These are phyloP conservation scores for Diuraphis noxia DNA, from an alignment of 1,140 invertebrate genomes.

Conservation along the genomic window DNA sequence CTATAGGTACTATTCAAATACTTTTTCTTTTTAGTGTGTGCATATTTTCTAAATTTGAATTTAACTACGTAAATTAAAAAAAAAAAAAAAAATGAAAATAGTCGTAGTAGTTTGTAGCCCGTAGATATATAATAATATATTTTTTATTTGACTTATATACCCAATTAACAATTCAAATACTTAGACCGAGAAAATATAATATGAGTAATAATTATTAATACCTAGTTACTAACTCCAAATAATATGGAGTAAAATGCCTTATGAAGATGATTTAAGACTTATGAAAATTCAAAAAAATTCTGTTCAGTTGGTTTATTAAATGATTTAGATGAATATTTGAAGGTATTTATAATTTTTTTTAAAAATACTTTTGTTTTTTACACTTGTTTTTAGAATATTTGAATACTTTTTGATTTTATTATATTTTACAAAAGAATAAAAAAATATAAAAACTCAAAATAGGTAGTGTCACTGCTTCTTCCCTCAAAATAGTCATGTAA, in stretches of 20 bases:
- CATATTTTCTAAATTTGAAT: neutral
- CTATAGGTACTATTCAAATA: no score
- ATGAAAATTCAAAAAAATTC: neutral
- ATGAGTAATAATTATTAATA: neutral
- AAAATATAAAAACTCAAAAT: no score
- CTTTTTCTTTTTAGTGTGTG: neutral
- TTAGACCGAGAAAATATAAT: neutral
- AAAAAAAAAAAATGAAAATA: neutral
- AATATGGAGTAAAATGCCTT: neutral
- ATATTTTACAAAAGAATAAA: no score
- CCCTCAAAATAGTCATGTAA: no score
- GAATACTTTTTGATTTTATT: no score
- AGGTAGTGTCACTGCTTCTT: no score
- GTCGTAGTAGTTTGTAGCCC: no score
- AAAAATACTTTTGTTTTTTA: neutral
- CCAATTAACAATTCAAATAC: neutral
- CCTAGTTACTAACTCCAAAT: neutral
- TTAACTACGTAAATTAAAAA: neutral
- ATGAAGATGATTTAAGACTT: neutral
- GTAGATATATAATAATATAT: no score
- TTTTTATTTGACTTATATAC: neutral
- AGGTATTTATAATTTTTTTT: neutral
- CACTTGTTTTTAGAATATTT: no score
- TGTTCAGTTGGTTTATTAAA: neutral
- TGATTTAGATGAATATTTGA: neutral